Evolutionary conservation across 2,797 vertebrate genomes (phyloP).

Genomic region (Fundulus diaphanus): DNA sequence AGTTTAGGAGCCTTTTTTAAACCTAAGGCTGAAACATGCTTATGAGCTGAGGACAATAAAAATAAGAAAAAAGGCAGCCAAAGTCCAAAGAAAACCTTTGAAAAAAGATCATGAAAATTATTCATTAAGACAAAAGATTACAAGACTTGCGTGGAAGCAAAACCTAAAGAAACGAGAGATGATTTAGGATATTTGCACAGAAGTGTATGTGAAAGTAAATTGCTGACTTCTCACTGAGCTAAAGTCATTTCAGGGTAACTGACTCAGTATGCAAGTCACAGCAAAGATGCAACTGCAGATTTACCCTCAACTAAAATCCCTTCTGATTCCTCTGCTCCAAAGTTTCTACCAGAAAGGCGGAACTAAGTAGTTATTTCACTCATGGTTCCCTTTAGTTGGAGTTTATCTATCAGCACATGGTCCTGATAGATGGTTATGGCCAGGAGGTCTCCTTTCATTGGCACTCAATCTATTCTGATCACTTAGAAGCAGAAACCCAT

Average conservation of each 20-base stretch:
- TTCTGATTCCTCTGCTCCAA: conserved; percentile 38
- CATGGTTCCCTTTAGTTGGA: conserved; percentile 14
- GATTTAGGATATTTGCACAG: neutral
- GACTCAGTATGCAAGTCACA: conserved; percentile 20
- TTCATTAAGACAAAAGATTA: neutral
- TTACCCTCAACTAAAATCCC: conserved; percentile 32
- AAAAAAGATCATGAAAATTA: neutral
- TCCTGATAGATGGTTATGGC: neutral
- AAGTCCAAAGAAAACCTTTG: neutral
- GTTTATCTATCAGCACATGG: neutral
- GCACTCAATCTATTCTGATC: neutral
- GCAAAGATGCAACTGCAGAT: conserved; percentile 25
- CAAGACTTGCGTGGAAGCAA: neutral
- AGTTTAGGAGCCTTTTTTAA: neutral
- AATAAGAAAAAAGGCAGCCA: neutral
- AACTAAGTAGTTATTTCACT: conserved; percentile 33
- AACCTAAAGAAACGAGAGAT: neutral
- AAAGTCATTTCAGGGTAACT: conserved; percentile 3
- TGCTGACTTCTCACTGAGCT: neutral
- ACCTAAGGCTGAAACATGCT: neutral
- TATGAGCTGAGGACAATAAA: neutral
- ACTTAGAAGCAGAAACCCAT: neutral
- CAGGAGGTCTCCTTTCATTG: neutral
- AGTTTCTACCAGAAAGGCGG: conserved; percentile 26
- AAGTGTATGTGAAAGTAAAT: neutral